These are phyloP conservation scores for Rosalia funebris DNA, from an alignment of 2,888 invertebrate genomes.

Conservation along the genomic window DNA sequence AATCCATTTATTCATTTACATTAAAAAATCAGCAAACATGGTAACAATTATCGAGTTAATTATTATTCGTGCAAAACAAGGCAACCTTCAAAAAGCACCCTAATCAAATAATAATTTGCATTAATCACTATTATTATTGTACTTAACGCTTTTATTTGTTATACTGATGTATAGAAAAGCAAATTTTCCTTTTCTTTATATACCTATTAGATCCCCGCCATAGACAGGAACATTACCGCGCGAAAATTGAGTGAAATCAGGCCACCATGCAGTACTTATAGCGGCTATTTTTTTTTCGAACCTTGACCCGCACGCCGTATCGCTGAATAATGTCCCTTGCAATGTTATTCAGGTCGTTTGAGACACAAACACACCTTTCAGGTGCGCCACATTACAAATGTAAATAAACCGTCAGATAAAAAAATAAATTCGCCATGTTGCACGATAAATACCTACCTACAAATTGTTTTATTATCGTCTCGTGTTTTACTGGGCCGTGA, in stretches of 20 bases:
- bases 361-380: conserved; percentile 51
- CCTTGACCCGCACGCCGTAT: conserved; percentile 44
- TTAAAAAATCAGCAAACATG: neutral
- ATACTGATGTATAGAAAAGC: too few relatives aligned
- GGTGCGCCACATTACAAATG: conserved; percentile 53
- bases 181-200: too few relatives aligned
- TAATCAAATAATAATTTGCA: neutral
- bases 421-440: conserved; percentile 30
- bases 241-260: too few relatives aligned
- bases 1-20: too few relatives aligned
- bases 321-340: conserved; percentile 34
- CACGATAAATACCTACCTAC: conserved; percentile 19
- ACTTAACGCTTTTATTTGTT: conserved; percentile 2
- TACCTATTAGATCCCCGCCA: too few relatives aligned
- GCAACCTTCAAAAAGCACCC: neutral
- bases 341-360: conserved; percentile 52
- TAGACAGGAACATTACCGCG: too few relatives aligned
- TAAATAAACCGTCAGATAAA: conserved; percentile 46
- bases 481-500: conserved; percentile 4
- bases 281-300: conserved; percentile 28
- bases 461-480: neutral
- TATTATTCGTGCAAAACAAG: neutral
- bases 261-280: too few relatives aligned
- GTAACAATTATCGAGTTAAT: neutral
- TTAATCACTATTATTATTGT: too few relatives aligned